Evolutionary conservation across 1,140 invertebrate species (phyloP).

Genomic region (Hydropsyche tenuis): DNA sequence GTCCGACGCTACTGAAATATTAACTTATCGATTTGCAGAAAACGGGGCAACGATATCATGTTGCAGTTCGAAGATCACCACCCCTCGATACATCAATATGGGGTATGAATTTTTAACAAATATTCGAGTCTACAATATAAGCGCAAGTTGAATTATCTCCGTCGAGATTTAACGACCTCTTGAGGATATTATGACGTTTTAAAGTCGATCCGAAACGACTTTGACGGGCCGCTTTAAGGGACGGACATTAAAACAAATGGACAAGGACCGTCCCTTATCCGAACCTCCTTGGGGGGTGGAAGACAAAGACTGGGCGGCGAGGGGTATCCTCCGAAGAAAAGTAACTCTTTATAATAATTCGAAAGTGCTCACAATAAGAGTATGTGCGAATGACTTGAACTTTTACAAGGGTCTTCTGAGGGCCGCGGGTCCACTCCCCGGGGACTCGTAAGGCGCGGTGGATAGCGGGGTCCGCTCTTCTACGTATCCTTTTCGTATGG

Average conservation of each 20-base stretch:
- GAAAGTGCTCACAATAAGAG: slow-evolving; percentile 48
- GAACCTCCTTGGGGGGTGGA: background rate
- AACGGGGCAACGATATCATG: slow-evolving; percentile 26
- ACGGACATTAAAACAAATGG: slow-evolving; percentile 4
- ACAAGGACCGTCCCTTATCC: background rate
- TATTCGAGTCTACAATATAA: too few relatives aligned
- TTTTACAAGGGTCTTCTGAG: slow-evolving; percentile 42
- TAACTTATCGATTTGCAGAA: slow-evolving; percentile 32
- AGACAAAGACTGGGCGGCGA: background rate
- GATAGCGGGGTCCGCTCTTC: background rate
- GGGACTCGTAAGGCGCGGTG: slow-evolving; percentile 44
- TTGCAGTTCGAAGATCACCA: slow-evolving; percentile 16
- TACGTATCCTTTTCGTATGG: background rate
- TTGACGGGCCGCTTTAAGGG: slow-evolving; percentile 6
- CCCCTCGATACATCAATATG: background rate
- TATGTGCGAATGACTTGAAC: slow-evolving; percentile 48
- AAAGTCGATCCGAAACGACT: background rate
- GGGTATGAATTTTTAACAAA: too few relatives aligned
- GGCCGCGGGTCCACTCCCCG: slow-evolving; percentile 29
- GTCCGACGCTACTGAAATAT: slow-evolving; percentile 8
- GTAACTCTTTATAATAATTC: slow-evolving; percentile 50
- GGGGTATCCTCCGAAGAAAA: slow-evolving; percentile 37
- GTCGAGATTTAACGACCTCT: too few relatives aligned
- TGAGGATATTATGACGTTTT: too few relatives aligned
- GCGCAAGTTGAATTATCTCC: too few relatives aligned